Conservation (phyloP, 2,113 vertebrate species). For the Montifringilla adamsi region DNA sequence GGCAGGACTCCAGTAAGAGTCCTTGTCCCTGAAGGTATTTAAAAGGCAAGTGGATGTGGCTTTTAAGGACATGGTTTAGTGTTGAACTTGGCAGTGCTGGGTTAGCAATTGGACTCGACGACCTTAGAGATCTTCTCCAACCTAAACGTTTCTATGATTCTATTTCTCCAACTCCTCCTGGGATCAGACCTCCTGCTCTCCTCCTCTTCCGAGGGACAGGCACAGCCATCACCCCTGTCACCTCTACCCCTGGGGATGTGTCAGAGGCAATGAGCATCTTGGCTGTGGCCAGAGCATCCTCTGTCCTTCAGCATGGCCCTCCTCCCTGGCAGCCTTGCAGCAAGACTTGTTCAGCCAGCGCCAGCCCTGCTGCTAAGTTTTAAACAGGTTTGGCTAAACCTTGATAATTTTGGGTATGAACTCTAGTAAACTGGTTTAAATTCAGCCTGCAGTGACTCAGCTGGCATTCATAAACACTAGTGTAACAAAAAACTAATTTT, state of each 20-base stretch:
- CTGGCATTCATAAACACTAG: conserved; percentile 37
- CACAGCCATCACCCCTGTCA: background rate
- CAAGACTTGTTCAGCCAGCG: accelerated
- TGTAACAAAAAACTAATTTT: background rate
- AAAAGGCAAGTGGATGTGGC: background rate
- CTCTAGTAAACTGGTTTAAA: conserved; percentile 47
- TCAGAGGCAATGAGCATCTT: background rate
- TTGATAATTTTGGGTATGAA: background rate
- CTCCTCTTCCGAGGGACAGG: background rate
- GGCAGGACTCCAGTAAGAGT: background rate
- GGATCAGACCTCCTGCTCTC: background rate
- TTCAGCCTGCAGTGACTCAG: conserved; percentile 16
- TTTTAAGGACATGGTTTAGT: background rate
- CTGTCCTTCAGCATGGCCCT: background rate
- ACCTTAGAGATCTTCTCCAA: background rate
- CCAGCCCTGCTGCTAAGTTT: background rate
- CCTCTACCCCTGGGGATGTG: background rate
- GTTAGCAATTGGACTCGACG: background rate
- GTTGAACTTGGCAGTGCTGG: background rate
- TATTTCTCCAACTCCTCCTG: background rate
- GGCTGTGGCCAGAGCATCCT: background rate
- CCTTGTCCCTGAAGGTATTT: background rate
- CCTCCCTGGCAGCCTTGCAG: accelerated
- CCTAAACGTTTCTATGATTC: background rate
- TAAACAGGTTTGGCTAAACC: background rate